Percentiles rank a stretch among this genome's conserved stretches.
phyloP scores from a whole-genome alignment of 2,797 vertebrate genomes.

The Melanotaenia pygmaea region DNA sequence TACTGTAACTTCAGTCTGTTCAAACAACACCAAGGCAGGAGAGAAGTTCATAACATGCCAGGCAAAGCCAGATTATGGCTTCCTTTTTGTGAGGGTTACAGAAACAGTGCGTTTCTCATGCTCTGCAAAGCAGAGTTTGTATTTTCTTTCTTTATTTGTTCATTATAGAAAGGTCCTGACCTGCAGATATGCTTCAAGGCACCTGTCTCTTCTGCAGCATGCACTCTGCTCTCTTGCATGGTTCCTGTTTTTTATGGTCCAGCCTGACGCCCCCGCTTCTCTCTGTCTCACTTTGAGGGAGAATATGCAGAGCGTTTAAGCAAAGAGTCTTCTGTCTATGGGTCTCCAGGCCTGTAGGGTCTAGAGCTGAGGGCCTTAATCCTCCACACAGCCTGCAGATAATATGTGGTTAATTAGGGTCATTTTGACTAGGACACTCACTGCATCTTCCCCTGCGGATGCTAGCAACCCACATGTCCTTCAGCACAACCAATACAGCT shows the following conservation, averaged over 20 bases:
- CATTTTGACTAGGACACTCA: constrained; percentile 75
- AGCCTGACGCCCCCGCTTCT: constrained; percentile 24
- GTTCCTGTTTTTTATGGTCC: constrained; percentile 44
- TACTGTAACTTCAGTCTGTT: constrained; percentile 62
- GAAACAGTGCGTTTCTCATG: constrained; percentile 11
- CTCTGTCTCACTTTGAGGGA: constrained; percentile 55
- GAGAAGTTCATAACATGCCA: constrained; percentile 41
- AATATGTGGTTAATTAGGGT: constrained; percentile 85
- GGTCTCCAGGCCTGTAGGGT: constrained; percentile 63
- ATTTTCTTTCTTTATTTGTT: constrained; percentile 57
- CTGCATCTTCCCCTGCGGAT: constrained; percentile 72
- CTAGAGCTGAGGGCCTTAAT: constrained; percentile 75
- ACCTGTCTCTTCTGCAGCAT: constrained; percentile 30
- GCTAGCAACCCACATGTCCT: constrained; percentile 76
- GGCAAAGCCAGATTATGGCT: constrained; percentile 41
- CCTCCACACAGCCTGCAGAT: constrained; percentile 79
- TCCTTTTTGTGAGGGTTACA: constrained; percentile 32
- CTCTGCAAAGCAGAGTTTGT: constrained; percentile 6
- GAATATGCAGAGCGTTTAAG: constrained; percentile 60
- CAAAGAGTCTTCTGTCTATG: constrained; percentile 55
- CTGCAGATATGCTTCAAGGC: constrained; percentile 51
- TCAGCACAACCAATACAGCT: constrained; percentile 61
- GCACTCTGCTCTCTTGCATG: constrained; percentile 33
- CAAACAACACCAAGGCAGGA: constrained; percentile 56
- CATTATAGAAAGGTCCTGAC: constrained; percentile 65